Percentiles rank a stretch among this genome's conserved stretches.
These are phyloP conservation scores for Chlorops oryzae DNA, from an alignment of 1,140 invertebrate genomes.

Conservation along the genomic window DNA sequence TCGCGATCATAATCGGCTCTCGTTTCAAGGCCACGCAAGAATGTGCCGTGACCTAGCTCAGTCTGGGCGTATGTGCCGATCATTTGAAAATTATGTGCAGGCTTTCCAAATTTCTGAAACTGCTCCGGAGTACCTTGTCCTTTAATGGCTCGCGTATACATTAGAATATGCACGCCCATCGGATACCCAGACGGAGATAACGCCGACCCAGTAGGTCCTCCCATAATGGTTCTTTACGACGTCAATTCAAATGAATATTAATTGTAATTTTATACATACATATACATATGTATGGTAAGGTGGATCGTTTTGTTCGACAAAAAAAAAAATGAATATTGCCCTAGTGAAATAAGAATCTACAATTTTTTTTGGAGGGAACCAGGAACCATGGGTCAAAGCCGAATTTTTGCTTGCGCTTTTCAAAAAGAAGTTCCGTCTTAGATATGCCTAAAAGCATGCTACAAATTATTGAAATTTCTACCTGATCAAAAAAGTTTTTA, in stretches of 20 bases:
- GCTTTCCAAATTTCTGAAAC: constrained; percentile 73
- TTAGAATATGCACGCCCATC: constrained; percentile 73
- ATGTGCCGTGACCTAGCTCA: constrained; percentile 87
- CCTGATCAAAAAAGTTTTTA: too few species aligned
- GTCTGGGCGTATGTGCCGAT: constrained; percentile 91
- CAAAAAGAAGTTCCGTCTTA: too few species aligned
- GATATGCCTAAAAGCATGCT: too few species aligned
- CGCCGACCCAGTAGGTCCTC: constrained; percentile 6
- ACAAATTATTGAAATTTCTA: too few species aligned
- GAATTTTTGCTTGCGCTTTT: too few species aligned
- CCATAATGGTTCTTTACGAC: constrained; percentile 9
- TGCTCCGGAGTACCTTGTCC: constrained; percentile 78
- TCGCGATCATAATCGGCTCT: constrained; percentile 78
- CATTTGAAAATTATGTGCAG: constrained; percentile 70
- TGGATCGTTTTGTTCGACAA: too few species aligned
- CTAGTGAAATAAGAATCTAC: too few species aligned
- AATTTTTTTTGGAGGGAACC: too few species aligned
- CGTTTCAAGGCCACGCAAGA: constrained; percentile 82
- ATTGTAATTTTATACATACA: not conserved
- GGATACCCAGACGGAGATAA: constrained; percentile 69
- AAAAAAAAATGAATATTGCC: too few species aligned
- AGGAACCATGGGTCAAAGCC: too few species aligned
- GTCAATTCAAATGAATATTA: not conserved
- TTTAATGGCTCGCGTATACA: constrained; percentile 83
- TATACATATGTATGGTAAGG: too few species aligned